Conservation (phyloP, 1,140 invertebrate genomes). For the Zaprionus ornatus region DNA sequence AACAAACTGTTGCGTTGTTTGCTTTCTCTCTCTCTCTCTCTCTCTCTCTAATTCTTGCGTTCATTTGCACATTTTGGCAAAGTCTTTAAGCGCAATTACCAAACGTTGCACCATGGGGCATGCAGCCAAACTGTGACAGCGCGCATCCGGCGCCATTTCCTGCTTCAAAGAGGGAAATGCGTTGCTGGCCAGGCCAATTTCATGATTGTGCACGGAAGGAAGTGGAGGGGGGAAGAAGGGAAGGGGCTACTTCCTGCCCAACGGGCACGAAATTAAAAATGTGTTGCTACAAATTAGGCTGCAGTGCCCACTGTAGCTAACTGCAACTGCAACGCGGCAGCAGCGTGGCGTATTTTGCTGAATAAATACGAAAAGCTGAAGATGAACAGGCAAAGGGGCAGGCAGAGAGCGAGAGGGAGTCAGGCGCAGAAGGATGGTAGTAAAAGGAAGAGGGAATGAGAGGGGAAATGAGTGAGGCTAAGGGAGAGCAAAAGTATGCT, state of each 20-base stretch:
- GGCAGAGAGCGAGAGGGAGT: not conserved
- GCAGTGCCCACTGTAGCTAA: conserved; percentile 39
- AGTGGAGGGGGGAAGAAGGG: not conserved
- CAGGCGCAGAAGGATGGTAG: not conserved
- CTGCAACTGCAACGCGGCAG: conserved; percentile 6
- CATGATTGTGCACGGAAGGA: not conserved
- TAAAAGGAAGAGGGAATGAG: not conserved
- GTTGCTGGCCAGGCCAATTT: conserved; percentile 16
- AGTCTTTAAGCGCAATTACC: conserved; percentile 14
- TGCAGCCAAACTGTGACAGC: conserved; percentile 9
- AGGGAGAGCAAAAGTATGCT: too few relatives aligned
- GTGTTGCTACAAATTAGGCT: conserved; percentile 66
- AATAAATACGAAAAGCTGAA: conserved; percentile 41
- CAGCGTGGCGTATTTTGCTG: conserved; percentile 8
- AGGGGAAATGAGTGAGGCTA: not conserved
- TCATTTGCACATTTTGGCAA: not conserved
- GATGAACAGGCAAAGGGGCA: not conserved
- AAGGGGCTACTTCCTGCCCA: conserved; percentile 16
- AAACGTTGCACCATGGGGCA: not conserved
- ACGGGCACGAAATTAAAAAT: conserved; percentile 41
- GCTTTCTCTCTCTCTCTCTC: not conserved
- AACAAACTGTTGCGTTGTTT: not conserved
- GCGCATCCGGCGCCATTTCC: conserved; percentile 33
- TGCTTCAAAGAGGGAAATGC: not conserved
- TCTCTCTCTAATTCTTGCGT: not conserved